Percentiles rank a stretch among this genome's conserved stretches.
phyloP scores from a whole-genome alignment of 2,888 invertebrate species.

The Pseudococcus viburni region DNA sequence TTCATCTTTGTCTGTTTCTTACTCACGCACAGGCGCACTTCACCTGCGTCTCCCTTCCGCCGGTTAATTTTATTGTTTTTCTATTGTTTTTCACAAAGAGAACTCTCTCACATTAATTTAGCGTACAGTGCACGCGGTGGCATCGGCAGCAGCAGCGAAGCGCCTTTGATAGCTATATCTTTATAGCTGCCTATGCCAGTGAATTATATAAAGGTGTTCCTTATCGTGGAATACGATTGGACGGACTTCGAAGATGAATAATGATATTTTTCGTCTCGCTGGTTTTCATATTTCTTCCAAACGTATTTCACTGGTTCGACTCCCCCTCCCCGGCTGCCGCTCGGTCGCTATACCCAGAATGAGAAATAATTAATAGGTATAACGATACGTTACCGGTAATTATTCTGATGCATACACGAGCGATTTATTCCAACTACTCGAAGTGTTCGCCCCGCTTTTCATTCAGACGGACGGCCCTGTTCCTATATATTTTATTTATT shows the following conservation, averaged over 20 bases:
- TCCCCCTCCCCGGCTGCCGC: not conserved
- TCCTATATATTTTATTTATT: conserved; percentile 1
- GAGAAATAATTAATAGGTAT: conserved; percentile 37
- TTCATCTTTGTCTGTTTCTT: not conserved
- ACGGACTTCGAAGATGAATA: conserved; percentile 19
- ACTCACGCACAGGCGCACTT: not conserved
- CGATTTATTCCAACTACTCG: not conserved
- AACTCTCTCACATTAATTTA: not conserved
- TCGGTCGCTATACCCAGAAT: not conserved
- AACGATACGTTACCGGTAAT: conserved; percentile 40
- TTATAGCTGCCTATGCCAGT: not conserved
- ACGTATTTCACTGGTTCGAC: not conserved
- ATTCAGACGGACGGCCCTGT: not conserved
- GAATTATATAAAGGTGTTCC: conserved; percentile 38
- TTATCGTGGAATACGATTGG: not conserved
- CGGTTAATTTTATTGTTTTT: conserved; percentile 30
- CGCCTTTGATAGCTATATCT: conserved; percentile 42
- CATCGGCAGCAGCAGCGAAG: not conserved
- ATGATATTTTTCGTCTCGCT: conserved; percentile 8
- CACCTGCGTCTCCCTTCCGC: not conserved
- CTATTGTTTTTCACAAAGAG: conserved; percentile 29
- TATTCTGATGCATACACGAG: conserved; percentile 35
- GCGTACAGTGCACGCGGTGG: not conserved
- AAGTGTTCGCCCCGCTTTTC: not conserved
- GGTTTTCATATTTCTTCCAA: not conserved